phyloP scores from a whole-genome alignment of 2,113 vertebrate species.

The Crotalus tigris region DNA sequence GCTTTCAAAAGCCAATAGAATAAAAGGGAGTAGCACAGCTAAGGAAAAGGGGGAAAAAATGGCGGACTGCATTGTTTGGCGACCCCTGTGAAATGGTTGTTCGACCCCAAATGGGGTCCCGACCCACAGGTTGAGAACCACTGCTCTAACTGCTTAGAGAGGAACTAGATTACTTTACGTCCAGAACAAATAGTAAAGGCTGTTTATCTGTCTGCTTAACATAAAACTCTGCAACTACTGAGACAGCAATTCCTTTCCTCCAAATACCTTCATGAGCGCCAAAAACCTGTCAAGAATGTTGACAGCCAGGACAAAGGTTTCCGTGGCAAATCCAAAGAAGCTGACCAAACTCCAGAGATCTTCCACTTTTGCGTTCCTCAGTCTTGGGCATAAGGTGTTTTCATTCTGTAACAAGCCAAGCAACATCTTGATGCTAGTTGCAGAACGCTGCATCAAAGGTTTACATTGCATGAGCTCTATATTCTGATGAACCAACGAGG shows the following conservation, averaged over 20 bases:
- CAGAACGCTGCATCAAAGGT: not conserved
- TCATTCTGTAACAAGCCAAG: constrained; percentile 72
- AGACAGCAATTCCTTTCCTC: not conserved
- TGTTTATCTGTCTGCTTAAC: not conserved
- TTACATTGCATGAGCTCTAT: not conserved
- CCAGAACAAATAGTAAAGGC: not conserved
- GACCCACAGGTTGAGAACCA: too few relatives aligned
- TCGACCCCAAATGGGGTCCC: too few relatives aligned
- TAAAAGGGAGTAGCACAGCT: too few relatives aligned
- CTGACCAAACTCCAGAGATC: constrained; percentile 93
- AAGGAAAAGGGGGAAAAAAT: too few relatives aligned
- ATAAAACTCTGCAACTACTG: not conserved
- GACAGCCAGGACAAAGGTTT: constrained; percentile 92
- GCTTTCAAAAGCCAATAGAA: too few relatives aligned
- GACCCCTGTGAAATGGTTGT: too few relatives aligned
- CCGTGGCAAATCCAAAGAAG: constrained; percentile 93
- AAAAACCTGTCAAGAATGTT: constrained; percentile 96
- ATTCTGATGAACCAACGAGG: not conserved
- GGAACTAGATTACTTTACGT: not conserved
- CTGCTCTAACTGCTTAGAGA: not conserved
- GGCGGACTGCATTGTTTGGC: too few relatives aligned
- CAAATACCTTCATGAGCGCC: constrained; percentile 90
- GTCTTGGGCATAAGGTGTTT: constrained; percentile 81
- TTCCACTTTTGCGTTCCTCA: constrained; percentile 90
- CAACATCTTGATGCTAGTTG: not conserved